Conservation (phyloP, 1,140 invertebrate species). For the Rhizoglyphus robini region DNA sequence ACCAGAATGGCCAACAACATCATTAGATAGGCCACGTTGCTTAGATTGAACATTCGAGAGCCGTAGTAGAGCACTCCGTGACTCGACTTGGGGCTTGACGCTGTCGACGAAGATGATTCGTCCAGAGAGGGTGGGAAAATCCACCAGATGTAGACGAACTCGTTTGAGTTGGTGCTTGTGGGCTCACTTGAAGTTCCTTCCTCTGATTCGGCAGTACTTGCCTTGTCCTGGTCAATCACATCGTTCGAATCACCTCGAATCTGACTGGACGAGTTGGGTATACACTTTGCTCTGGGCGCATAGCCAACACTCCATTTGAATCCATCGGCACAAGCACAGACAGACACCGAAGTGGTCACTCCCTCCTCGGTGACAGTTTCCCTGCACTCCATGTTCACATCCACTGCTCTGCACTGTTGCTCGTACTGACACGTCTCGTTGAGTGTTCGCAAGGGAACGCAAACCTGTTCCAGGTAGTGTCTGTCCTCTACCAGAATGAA, state of each 20-base stretch:
- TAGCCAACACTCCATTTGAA: not conserved
- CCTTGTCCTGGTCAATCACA: no score
- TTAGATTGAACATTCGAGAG: not conserved
- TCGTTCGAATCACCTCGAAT: not conserved
- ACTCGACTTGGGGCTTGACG: no score
- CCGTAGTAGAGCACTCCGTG: not conserved
- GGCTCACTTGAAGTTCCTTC: not conserved
- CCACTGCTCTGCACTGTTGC: not conserved
- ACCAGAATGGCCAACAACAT: not conserved
- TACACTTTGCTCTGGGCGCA: not conserved
- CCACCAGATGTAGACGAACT: conserved; percentile 1
- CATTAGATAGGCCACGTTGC: not conserved
- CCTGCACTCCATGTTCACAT: not conserved
- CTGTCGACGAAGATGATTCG: not conserved
- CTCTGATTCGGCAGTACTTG: no score
- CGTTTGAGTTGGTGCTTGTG: not conserved
- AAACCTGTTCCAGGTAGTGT: not conserved
- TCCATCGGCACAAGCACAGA: not conserved
- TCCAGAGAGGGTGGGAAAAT: not conserved
- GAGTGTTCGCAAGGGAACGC: not conserved
- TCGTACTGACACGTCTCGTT: not conserved
- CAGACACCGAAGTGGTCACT: not conserved
- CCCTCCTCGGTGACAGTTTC: not conserved
- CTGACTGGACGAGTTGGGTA: not conserved
- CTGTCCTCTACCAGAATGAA: not conserved